Evolutionary conservation across 2,888 invertebrate genomes (phyloP), one percentile per base, ranked within the genome.

Genomic region (Zygogramma bicolorata): DNA sequence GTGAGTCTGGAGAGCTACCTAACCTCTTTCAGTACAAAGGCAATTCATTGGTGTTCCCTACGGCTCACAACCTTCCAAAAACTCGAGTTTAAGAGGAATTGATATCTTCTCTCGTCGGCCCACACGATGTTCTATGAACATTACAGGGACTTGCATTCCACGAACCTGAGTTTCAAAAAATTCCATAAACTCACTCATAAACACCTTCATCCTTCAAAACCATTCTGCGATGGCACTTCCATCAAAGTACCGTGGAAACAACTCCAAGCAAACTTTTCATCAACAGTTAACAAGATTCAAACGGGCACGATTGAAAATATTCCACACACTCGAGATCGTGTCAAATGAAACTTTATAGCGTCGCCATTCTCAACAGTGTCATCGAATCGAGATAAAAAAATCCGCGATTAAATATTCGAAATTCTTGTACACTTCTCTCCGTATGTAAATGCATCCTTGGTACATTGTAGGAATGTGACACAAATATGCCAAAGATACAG

Each of bases 401-500:
- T 53, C 53, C 53, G 5, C 27, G 53, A 53, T 53, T 53, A 53
- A 53, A 61, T 68, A 46, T 68, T 59, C 59, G 27, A 49, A 66
- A 59, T 66, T 58, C 42, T 58, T 31, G 15, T 58, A 66, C 53
- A 34, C 66, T 38, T 57, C 57, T 53, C 57, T 53, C 27, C 53
- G 53, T 53, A 53, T 53, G 65, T 57, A 66, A 53, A 66, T 42
- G 38, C 53, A 57, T 66, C 57, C 66, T 58, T 59, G 66, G 59
- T 53, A 65, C 65, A 65, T 71, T 69, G 68, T 65, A 63, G 68
- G 75, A 75, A 75, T 75, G 69, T 72, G 75, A 75, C 75, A 75
- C 75, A 70, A 72, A 71, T 75, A 65, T 71, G 63, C 67, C 70
- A 70, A 71, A 53, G 53, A 75, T 67, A 61, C 46, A 65, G 71